These are phyloP conservation scores for Elgaria multicarinata DNA, from an alignment of 2,113 vertebrate genomes.

Conservation along the genomic window DNA sequence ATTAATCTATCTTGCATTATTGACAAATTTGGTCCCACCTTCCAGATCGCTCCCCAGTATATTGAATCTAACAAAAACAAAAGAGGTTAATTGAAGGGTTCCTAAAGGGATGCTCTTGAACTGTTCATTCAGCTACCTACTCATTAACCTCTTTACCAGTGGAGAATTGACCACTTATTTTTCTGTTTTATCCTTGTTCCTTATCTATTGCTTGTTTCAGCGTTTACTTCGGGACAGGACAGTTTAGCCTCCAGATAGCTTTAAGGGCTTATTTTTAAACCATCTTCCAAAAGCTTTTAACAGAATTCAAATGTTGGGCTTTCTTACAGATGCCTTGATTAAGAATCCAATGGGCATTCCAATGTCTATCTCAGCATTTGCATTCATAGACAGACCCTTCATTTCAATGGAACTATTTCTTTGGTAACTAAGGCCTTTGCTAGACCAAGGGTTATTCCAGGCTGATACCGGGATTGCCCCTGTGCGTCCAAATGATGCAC, in stretches of 20 bases:
- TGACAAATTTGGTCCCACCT: conserved; percentile 8
- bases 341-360: neutral
- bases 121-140: neutral
- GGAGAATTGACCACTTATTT: neutral
- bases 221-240: neutral
- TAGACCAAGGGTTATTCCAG: too few species aligned
- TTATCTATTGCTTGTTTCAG: neutral
- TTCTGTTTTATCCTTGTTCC: neutral
- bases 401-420: neutral
- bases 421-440: too few species aligned
- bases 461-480: too few species aligned
- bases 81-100: neutral
- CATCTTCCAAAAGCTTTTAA: too few species aligned
- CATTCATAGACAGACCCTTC: neutral
- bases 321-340: neutral
- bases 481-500: too few species aligned
- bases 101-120: neutral
- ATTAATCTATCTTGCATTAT: neutral
- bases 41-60: neutral
- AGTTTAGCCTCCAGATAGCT: neutral
- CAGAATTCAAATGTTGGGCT: neutral
- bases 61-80: neutral
- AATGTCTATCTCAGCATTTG: neutral
- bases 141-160: neutral
- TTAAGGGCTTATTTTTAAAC: neutral